These are phyloP conservation scores for Phenganax subtilis DNA, from an alignment of 92 coral and sea anemone species.

Conservation along the genomic window DNA sequence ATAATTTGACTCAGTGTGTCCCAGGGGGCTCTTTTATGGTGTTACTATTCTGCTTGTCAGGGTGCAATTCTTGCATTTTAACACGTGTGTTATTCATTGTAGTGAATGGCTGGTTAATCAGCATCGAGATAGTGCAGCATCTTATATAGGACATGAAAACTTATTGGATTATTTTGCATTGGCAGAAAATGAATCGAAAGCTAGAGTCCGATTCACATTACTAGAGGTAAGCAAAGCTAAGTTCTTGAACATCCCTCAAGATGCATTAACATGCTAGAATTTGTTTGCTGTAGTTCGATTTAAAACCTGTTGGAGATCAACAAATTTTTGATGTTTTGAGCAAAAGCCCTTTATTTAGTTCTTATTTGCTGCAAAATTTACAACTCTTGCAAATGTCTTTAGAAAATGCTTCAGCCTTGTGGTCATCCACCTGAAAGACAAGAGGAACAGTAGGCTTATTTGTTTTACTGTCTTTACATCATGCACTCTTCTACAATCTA, in stretches of 20 bases:
- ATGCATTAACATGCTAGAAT: too few species aligned
- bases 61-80: background rate
- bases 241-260: too few species aligned
- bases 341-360: too few species aligned
- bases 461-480: background rate
- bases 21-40: too few species aligned
- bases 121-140: constrained; percentile 90
- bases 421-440: constrained; percentile 90
- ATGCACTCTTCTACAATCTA: background rate
- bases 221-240: constrained; percentile 62
- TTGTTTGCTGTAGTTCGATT: too few species aligned
- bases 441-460: constrained; percentile 57
- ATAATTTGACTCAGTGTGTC: too few species aligned
- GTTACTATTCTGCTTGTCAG: too few species aligned
- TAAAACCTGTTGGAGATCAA: too few species aligned
- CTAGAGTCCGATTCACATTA: constrained; percentile 81
- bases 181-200: constrained; percentile 94
- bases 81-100: background rate
- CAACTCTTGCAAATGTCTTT: background rate
- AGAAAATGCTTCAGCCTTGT: constrained; percentile 99
- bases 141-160: constrained; percentile 92
- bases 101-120: constrained; percentile 99
- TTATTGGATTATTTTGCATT: constrained; percentile 85
- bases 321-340: too few species aligned
- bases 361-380: too few species aligned